A percentile compares a stretch with the other conserved stretches of the same genome.
These are phyloP conservation scores for Pyrocephalus nanus DNA, from an alignment of 2,797 vertebrate genomes.

Conservation along the genomic window DNA sequence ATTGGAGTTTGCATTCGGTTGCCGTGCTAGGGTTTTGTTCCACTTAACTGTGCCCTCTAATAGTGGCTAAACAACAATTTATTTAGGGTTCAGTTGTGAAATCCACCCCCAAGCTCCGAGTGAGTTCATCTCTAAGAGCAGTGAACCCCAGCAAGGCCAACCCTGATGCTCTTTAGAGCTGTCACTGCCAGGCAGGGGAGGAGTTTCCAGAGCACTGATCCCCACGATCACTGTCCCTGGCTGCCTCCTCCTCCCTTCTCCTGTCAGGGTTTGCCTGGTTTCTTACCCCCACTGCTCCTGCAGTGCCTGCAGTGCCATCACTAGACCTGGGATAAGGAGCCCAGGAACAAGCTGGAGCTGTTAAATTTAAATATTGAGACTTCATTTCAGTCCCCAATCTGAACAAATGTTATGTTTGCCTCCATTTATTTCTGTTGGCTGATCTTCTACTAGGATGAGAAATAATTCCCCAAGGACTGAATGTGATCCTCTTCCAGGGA, in stretches of 20 bases:
- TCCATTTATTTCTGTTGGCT: background rate
- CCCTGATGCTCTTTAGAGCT: background rate
- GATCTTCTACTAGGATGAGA: background rate
- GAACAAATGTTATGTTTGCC: background rate
- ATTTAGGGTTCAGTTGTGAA: background rate
- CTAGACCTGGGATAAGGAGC: background rate
- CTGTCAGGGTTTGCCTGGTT: background rate
- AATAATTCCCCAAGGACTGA: background rate
- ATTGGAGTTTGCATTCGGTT: background rate
- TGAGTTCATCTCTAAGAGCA: background rate
- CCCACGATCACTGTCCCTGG: background rate
- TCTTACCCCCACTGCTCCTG: background rate
- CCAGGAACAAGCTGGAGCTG: background rate
- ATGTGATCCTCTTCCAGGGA: background rate
- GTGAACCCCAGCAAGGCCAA: background rate
- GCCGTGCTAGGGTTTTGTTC: background rate
- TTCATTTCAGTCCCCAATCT: background rate
- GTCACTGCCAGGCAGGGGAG: background rate
- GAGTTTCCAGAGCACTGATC: background rate
- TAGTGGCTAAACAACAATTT: background rate
- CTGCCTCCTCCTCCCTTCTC: background rate
- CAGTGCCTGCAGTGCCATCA: background rate
- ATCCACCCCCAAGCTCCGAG: background rate
- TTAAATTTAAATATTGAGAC: background rate
- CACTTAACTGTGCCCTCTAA: background rate